phyloP scores from a whole-genome alignment of 1,140 invertebrate genomes.

The Drosophila asahinai region DNA sequence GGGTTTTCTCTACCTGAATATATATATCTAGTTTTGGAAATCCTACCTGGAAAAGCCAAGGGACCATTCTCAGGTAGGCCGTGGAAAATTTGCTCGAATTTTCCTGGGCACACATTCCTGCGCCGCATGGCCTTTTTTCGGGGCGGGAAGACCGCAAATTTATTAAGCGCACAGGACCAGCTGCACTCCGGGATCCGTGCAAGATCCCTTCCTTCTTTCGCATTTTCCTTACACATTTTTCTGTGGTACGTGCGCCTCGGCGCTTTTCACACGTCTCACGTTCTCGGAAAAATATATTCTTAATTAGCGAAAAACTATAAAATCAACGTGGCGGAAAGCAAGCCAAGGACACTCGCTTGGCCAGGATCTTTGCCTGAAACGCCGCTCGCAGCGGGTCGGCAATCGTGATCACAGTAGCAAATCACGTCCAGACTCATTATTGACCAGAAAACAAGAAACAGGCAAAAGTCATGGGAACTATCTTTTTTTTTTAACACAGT shows the following conservation, averaged over 20 bases:
- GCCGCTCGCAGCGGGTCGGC: conserved; percentile 13
- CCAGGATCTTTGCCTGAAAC: conserved; percentile 22
- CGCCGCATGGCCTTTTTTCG: conserved; percentile 58
- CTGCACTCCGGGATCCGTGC: conserved; percentile 33
- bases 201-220: conserved; percentile 20
- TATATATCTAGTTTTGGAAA: not conserved
- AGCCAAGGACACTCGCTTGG: conserved; percentile 23
- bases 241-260: conserved; percentile 61
- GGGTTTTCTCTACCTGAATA: conserved; percentile 55
- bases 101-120: conserved; percentile 33
- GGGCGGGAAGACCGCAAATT: conserved; percentile 83
- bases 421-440: conserved; percentile 46
- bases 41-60: conserved; percentile 69
- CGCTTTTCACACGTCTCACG: conserved; percentile 62
- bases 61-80: conserved; percentile 53
- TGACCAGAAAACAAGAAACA: conserved; percentile 27
- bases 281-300: conserved; percentile 27
- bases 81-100: conserved; percentile 62
- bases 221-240: not conserved
- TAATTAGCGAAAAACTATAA: conserved; percentile 74
- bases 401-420: conserved; percentile 32
- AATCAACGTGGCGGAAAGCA: conserved; percentile 51
- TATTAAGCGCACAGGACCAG: conserved; percentile 61
- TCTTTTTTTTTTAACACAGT: conserved; percentile 1
- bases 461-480: conserved; percentile 42